phyloP scores from a whole-genome alignment of 2,888 invertebrate genomes.

The Drosophila setosimentum region DNA sequence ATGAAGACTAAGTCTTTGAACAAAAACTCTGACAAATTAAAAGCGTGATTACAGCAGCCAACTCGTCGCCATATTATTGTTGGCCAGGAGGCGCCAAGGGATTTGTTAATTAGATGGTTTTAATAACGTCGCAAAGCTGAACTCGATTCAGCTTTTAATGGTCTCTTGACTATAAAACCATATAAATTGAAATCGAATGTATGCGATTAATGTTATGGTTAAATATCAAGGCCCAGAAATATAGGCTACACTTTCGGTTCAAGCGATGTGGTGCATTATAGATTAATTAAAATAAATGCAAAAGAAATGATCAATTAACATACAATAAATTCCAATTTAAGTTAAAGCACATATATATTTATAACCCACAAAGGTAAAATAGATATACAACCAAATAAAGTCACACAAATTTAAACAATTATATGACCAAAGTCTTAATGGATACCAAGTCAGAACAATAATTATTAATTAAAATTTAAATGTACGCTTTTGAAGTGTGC shows the following conservation, averaged over 20 bases:
- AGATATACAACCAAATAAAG: background rate
- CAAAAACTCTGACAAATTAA: slow-evolving; percentile 55
- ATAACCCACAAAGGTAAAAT: background rate
- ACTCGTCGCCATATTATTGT: slow-evolving; percentile 32
- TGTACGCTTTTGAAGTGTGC: background rate
- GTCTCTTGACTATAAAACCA: slow-evolving; percentile 11
- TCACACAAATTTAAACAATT: background rate
- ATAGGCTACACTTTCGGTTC: slow-evolving; percentile 57
- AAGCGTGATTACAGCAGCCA: slow-evolving; percentile 57
- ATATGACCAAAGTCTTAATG: background rate
- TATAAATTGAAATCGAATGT: slow-evolving; percentile 31
- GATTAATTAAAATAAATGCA: background rate
- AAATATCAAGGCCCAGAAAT: slow-evolving; percentile 35
- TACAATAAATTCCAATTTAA: background rate
- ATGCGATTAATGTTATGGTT: slow-evolving; percentile 35
- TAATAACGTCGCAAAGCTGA: slow-evolving; percentile 48
- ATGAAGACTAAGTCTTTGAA: slow-evolving; percentile 50
- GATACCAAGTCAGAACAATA: background rate
- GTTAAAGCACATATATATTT: background rate
- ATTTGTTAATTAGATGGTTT: slow-evolving; percentile 69
- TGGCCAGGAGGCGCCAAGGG: slow-evolving; percentile 15
- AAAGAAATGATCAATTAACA: background rate
- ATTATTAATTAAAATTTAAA: slow-evolving; percentile 16
- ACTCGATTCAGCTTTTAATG: slow-evolving; percentile 31
- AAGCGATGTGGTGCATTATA: background rate